phyloP scores from a whole-genome alignment of 2,888 invertebrate species.

The Eristalis tenax region DNA sequence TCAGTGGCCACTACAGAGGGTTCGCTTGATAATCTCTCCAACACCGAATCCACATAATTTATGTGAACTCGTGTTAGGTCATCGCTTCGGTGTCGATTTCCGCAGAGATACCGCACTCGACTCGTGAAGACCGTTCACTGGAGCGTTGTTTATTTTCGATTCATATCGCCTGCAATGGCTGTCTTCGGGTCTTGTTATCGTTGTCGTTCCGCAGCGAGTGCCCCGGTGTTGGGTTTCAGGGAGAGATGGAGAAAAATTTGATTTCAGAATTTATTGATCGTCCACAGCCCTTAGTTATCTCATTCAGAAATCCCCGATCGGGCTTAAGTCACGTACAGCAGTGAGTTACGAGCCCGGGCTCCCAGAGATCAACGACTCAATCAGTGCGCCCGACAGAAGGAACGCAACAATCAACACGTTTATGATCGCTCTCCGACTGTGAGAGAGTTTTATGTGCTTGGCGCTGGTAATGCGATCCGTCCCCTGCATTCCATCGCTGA shows the following conservation, averaged over 20 bases:
- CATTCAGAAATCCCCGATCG: conserved; percentile 33
- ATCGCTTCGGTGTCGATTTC: conserved; percentile 61
- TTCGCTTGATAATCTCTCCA: conserved; percentile 33
- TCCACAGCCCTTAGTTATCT: conserved; percentile 34
- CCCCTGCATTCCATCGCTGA: neutral
- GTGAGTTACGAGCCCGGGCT: conserved; percentile 20
- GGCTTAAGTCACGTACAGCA: conserved; percentile 27
- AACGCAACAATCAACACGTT: conserved; percentile 15
- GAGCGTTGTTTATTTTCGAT: conserved; percentile 47
- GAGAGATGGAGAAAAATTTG: conserved; percentile 20
- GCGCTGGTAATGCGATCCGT: conserved; percentile 38
- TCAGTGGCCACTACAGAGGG: conserved; percentile 40
- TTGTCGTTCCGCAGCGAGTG: neutral
- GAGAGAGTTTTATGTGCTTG: conserved; percentile 31
- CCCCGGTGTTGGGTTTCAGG: conserved; percentile 27
- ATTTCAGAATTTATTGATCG: conserved; percentile 31
- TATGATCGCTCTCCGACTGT: conserved; percentile 29
- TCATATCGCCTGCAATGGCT: conserved; percentile 27
- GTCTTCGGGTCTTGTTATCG: conserved; percentile 28
- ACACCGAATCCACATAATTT: conserved; percentile 42
- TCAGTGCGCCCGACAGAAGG: conserved; percentile 16
- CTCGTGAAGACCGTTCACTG: conserved; percentile 1
- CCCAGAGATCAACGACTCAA: conserved; percentile 42
- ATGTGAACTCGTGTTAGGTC: conserved; percentile 61
- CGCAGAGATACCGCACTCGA: conserved; percentile 30